Evolutionary conservation across 1,140 invertebrate species (phyloP).

Genomic region (Pogonognathellus flavescens): DNA sequence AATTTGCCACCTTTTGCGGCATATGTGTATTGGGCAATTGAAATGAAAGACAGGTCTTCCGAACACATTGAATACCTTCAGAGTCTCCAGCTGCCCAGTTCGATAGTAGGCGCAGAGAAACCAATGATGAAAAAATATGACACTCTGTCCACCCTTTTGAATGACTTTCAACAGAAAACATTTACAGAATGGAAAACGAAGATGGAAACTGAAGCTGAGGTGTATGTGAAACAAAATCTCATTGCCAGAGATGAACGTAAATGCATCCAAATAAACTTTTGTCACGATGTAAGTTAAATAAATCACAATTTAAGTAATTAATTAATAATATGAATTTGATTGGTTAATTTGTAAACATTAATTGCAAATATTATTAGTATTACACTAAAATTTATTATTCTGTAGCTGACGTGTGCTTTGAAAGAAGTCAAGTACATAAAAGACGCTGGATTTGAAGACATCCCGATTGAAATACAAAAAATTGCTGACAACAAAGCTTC

Average conservation of each 20-base stretch:
- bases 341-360: too few species aligned
- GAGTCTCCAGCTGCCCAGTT: conserved; percentile 65
- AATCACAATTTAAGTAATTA: background rate
- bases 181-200: conserved; percentile 71
- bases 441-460: conserved; percentile 68
- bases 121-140: conserved; percentile 71
- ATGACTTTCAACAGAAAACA: conserved; percentile 67
- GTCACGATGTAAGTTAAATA: conserved; percentile 71
- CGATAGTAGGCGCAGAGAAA: conserved; percentile 68
- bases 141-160: conserved; percentile 70
- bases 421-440: conserved; percentile 73
- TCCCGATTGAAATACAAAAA: conserved; percentile 69
- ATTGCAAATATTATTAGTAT: background rate
- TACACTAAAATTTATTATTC: background rate
- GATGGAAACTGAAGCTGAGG: conserved; percentile 71
- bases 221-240: conserved; percentile 71
- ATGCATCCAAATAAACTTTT: conserved; percentile 36
- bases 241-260: conserved; percentile 69
- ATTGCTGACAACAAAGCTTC: conserved; percentile 70
- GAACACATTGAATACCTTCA: conserved; percentile 75
- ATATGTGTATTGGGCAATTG: conserved; percentile 83
- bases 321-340: too few species aligned
- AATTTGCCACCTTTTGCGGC: conserved; percentile 87
- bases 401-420: conserved; percentile 69
- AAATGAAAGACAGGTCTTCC: conserved; percentile 81